These are phyloP conservation scores for Bradypodion pumilum DNA, from an alignment of 2,797 vertebrate species.

Conservation along the genomic window DNA sequence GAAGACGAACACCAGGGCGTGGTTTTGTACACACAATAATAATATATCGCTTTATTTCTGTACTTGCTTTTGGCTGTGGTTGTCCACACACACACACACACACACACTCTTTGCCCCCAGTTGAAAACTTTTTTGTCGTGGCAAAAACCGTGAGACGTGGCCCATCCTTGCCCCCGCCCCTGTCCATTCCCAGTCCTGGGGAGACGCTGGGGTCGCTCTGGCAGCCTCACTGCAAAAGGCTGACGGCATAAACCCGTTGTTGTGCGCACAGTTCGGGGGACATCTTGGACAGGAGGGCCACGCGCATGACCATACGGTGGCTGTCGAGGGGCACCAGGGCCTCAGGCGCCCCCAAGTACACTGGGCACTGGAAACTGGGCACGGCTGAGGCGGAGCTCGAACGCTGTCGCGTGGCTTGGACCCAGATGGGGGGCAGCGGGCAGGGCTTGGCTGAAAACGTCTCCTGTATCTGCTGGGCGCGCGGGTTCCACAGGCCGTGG, in stretches of 20 bases:
- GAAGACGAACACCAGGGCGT: slow-evolving; percentile 37
- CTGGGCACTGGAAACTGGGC: slow-evolving; percentile 78
- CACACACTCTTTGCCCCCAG: too few species aligned
- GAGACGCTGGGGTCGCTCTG: too few species aligned
- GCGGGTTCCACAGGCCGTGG: slow-evolving; percentile 80
- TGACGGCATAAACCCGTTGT: slow-evolving; percentile 45
- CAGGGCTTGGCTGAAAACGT: slow-evolving; percentile 64
- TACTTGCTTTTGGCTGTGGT: slow-evolving; percentile 20
- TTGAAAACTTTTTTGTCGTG: not conserved
- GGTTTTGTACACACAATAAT: slow-evolving; percentile 61
- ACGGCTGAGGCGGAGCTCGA: not conserved
- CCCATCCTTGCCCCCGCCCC: too few species aligned
- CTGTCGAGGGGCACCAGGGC: slow-evolving; percentile 51
- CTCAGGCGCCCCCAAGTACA: slow-evolving; percentile 69
- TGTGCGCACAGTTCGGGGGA: slow-evolving; percentile 38
- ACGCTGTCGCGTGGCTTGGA: slow-evolving; percentile 49
- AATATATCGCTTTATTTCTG: slow-evolving; percentile 70
- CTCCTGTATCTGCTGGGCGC: slow-evolving; percentile 70
- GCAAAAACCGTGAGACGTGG: too few species aligned
- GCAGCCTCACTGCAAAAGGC: slow-evolving; percentile 6
- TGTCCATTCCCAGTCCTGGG: too few species aligned
- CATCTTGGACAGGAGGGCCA: slow-evolving; percentile 63
- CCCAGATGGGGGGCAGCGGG: slow-evolving; percentile 74
- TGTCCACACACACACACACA: rapidly evolving
- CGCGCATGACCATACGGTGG: slow-evolving; percentile 44